A percentile compares a stretch with the other conserved stretches of the same genome.
Conservation (phyloP, 2,797 vertebrate genomes). For the Rhyacichthys aspro region DNA sequence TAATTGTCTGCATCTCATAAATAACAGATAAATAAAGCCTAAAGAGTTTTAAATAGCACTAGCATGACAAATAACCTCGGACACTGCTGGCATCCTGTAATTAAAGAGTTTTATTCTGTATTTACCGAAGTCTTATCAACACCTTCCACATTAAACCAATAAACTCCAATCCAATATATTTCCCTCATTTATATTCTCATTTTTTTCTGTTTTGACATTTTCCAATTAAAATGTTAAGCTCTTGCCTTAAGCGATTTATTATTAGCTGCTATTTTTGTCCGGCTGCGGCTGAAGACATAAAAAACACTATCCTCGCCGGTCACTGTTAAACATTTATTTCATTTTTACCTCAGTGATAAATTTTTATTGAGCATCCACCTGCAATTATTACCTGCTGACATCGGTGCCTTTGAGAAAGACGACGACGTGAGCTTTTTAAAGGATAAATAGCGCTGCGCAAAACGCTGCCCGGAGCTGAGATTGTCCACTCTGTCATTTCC, state of each 20-base stretch:
- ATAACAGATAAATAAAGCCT: not conserved
- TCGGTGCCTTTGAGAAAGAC: conserved; percentile 56
- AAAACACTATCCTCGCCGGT: conserved; percentile 45
- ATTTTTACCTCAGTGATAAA: conserved; percentile 65
- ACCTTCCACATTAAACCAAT: conserved; percentile 14
- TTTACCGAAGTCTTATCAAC: conserved; percentile 17
- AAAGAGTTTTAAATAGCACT: not conserved
- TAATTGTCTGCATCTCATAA: not conserved
- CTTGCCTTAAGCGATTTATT: conserved; percentile 15
- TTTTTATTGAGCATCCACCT: conserved; percentile 58
- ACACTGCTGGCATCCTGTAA: not conserved
- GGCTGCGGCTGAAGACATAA: conserved; percentile 30
- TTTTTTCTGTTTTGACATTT: conserved; percentile 38
- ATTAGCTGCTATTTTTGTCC: conserved; percentile 37
- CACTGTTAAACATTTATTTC: conserved; percentile 25
- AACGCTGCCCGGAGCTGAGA: conserved; percentile 77
- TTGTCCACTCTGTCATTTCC: conserved; percentile 84
- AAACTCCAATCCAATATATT: conserved; percentile 10
- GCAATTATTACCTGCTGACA: conserved; percentile 67
- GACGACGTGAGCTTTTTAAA: conserved; percentile 61
- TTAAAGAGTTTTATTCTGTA: not conserved
- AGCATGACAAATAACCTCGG: not conserved
- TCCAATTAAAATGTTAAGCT: conserved; percentile 50
- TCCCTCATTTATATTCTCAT: conserved; percentile 7
- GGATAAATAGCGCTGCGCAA: conserved; percentile 82